Evolutionary conservation across 2,113 vertebrate species (phyloP), one percentile per base, ranked within the genome.

Genomic region (Gymnorhina tibicen): DNA sequence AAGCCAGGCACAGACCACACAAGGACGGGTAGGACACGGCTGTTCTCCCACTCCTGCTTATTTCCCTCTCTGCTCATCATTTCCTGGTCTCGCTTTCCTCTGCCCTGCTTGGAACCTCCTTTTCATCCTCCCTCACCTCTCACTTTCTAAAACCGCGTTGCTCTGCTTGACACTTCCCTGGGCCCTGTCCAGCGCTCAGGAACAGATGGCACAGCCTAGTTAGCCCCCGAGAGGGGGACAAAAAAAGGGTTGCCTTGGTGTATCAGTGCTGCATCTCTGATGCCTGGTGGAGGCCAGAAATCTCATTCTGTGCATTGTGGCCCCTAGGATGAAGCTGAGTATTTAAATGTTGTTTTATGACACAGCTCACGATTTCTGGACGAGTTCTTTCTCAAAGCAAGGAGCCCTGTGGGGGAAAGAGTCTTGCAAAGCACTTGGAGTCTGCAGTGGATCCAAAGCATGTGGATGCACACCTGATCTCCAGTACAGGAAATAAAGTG

Each of bases 1-100:
- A 21, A 32, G 26, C 20, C 72, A 77, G 64, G 30, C 60, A 66
- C 32, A 63, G 42, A 3, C 47, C 41, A 3, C 10, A 20, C 42
- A 33, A 18, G 46, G 11, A n/a, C 13, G 37, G 6, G 23, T 16
- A 13, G 35, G 23, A 41, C 3, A 4, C 0, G 0, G 17, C 37
- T 41, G 18, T 8, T 30, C 30, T 37, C 7, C 8, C 16, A 16
- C 22, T 66, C 28, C 39, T 87, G 13, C 9, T 2, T 9, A 11
- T 67, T 74, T 62, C 33, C 16, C 33, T 32, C 41, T 8, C 44
- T 79, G 17, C 49, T 76, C 27, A 47, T 77, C 7, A 2, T 80
- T 75, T 81, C 28, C 69, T 77, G 8, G 9, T 35, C 26, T 81
- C 3, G 3, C 27, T 74, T 46, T 64, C 33, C 30, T 56, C 42